Base-by-base conservation (phyloP, 2,113 vertebrate genomes). In the Xiphophorus hellerii region DNA sequence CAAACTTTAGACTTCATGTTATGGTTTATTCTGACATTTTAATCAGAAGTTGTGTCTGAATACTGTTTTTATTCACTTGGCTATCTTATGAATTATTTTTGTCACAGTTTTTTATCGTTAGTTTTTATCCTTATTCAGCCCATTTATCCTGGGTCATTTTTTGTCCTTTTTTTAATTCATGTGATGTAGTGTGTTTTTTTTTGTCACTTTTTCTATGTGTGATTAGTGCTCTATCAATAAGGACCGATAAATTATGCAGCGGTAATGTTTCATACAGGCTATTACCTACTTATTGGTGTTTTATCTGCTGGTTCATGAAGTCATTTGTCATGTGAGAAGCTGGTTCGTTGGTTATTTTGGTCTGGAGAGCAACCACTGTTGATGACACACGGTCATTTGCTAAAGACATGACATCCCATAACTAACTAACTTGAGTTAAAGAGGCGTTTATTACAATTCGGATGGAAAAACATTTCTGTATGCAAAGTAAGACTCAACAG, bases 401-500 rank as follows among this genome's bases (percentile, higher is more conserved):
- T 48, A 48, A 28, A n/a, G 29, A 22, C 44, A 74, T 66, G 14
- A 22, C 63, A 37, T 39, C 2, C 4, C 28, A 35, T 20, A 44
- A 29, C 17, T 70, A 30, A 14, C 42, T 70, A 20, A 71, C 35
- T n/a, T 61, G 28, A 58, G 62, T 72, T 54, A 42, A 78, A 10
- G 31, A 69, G 48, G 35, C 30, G 27, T 42, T 73, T 72, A 10
- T 17, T 29, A 73, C 33, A 30, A 11, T 20, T 22, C 33, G 30
- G 37, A 58, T 70, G 73, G 51, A 66, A 64, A 78, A n/a, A 78
- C 48, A 14, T 20, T 37, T 69, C 39, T 81, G 35, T 63, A 66
- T 28, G 39, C 60, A 73, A 86, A 88, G 75, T 69, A 73, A 69
- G 17, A 25, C 48, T 76, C 28, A 84, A 27, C 4, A 35, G 54